These are phyloP conservation scores for Orestias chungarensis DNA, from an alignment of 2,797 vertebrate genomes.

Conservation along the genomic window DNA sequence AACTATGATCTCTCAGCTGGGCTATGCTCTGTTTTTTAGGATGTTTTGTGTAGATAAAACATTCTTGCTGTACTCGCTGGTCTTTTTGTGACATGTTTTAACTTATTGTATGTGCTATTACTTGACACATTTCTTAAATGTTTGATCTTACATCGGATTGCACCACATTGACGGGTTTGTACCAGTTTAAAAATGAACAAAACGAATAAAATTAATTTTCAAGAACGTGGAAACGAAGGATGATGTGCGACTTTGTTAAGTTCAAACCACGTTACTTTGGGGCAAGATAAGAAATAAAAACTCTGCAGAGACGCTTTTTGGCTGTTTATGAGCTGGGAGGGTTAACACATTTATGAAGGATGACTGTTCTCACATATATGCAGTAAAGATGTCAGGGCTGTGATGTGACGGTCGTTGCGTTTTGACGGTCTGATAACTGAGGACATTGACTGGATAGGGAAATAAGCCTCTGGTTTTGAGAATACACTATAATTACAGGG, in stretches of 20 bases:
- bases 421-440: conserved; percentile 66
- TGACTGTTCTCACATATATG: conserved; percentile 50
- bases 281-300: too few relatives aligned
- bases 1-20: conserved; percentile 73
- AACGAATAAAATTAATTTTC: conserved; percentile 97
- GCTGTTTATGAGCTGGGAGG: conserved; percentile 28
- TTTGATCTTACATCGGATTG: conserved; percentile 91
- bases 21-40: conserved; percentile 80
- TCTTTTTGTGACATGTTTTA: conserved; percentile 98
- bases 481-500: not conserved
- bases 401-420: conserved; percentile 69
- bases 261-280: too few relatives aligned
- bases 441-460: conserved; percentile 43
- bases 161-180: conserved; percentile 92
- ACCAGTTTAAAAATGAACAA: conserved; percentile 90
- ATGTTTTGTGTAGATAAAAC: conserved; percentile 98
- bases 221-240: conserved; percentile 86
- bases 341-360: conserved; percentile 54
- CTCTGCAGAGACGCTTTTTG: not conserved
- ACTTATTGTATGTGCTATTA: conserved; percentile 98
- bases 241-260: conserved; percentile 65
- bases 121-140: conserved; percentile 96
- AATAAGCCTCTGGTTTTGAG: conserved; percentile 1
- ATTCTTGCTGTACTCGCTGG: conserved; percentile 94
- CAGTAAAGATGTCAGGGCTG: conserved; percentile 68